Conservation (phyloP, 30 jellyfish, hydroid and myxozoan species). For the Euphysa ruthae region DNA sequence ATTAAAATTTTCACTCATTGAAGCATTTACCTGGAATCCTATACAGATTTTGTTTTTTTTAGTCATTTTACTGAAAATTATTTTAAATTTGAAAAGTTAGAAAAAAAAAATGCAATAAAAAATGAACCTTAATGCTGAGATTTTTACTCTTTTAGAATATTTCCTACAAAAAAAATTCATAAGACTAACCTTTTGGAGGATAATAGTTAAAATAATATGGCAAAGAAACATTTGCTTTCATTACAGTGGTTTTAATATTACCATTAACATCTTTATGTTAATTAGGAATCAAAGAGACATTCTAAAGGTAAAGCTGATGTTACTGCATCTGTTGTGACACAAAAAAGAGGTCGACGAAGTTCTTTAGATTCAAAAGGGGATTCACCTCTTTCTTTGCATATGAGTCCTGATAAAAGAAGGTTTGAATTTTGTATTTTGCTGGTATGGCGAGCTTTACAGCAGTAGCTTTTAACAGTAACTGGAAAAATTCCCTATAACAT, state of each 20-base stretch:
- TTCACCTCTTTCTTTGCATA: slow-evolving; percentile 53
- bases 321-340: slow-evolving; percentile 62
- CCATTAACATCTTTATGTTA: not conserved
- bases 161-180: too few relatives aligned
- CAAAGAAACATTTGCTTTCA: too few relatives aligned
- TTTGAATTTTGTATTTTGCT: too few relatives aligned
- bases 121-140: too few relatives aligned
- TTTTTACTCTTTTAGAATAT: too few relatives aligned
- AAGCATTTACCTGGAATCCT: too few relatives aligned
- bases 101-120: not conserved
- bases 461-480: not conserved
- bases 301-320: slow-evolving; percentile 36
- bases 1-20: too few relatives aligned
- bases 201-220: too few relatives aligned
- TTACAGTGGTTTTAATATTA: too few relatives aligned
- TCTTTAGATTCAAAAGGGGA: slow-evolving; percentile 39
- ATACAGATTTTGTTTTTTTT: not conserved
- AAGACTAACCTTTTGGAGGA: too few relatives aligned
- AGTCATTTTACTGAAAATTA: not conserved
- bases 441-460: too few relatives aligned
- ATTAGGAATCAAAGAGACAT: slow-evolving; percentile 29
- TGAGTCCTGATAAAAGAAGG: slow-evolving; percentile 32
- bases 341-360: slow-evolving; percentile 64
- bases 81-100: not conserved
- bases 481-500: not conserved